A percentile compares a stretch with the other conserved stretches of the same genome.
phyloP scores from a whole-genome alignment of 2,113 vertebrate species.

The Platycercus adscitus region DNA sequence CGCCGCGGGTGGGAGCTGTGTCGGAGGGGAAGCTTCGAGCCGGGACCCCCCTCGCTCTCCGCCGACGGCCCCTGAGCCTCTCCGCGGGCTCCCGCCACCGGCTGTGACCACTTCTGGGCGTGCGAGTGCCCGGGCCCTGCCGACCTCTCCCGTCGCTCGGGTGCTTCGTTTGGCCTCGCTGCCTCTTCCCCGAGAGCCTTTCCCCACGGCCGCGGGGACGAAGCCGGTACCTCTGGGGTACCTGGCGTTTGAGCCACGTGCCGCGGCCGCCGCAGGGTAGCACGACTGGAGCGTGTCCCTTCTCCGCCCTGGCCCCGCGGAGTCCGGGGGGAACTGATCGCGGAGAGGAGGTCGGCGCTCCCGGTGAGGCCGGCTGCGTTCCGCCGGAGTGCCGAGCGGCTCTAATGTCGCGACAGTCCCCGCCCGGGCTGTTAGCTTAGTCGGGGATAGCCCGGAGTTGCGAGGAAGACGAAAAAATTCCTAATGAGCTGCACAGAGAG shows the following conservation, averaged over 20 bases:
- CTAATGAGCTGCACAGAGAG: fast-evolving
- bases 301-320: neutral
- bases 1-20: neutral
- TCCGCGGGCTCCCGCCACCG: neutral
- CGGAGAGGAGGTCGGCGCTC: neutral
- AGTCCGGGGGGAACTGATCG: neutral
- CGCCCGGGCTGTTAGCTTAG: no score
- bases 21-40: neutral
- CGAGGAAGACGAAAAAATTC: fast-evolving
- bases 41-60: neutral
- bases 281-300: fast-evolving
- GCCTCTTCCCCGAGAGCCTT: neutral
- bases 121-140: neutral
- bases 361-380: neutral
- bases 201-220: neutral
- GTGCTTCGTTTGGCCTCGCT: neutral
- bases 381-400: fast-evolving
- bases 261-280: neutral
- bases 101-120: neutral
- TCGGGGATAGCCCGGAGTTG: fast-evolving
- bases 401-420: fast-evolving
- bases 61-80: neutral
- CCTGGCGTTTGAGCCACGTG: no score
- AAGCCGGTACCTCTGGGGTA: neutral
- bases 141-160: no score